phyloP scores from a whole-genome alignment of 2,113 vertebrate genomes.

The Paramormyrops kingsleyae region DNA sequence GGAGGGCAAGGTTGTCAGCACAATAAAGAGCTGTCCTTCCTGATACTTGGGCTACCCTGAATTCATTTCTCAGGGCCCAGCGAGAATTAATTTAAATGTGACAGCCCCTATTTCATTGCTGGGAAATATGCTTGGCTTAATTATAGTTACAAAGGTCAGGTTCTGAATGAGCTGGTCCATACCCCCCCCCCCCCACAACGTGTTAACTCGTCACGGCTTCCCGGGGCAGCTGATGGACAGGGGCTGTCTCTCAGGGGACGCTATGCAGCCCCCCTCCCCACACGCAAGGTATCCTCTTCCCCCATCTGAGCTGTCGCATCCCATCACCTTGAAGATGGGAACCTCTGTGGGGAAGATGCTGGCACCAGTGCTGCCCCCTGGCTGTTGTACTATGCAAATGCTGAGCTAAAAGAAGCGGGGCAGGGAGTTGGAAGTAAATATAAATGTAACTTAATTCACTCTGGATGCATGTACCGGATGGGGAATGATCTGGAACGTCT shows the following conservation, averaged over 20 bases:
- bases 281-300: background rate
- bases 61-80: slow-evolving; percentile 1
- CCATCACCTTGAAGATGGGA: background rate
- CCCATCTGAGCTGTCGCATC: background rate
- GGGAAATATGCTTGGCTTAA: slow-evolving; percentile 18
- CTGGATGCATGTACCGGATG: background rate
- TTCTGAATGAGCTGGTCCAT: background rate
- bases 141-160: slow-evolving; percentile 14
- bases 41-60: background rate
- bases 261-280: background rate
- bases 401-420: background rate
- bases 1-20: background rate
- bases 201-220: background rate
- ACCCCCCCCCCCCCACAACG: background rate
- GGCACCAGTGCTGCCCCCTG: background rate
- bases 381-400: background rate
- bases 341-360: background rate
- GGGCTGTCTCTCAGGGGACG: background rate
- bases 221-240: background rate
- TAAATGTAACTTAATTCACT: background rate
- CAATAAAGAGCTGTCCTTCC: slow-evolving; percentile 6
- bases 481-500: background rate
- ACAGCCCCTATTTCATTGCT: slow-evolving; percentile 16
- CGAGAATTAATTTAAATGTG: slow-evolving; percentile 15
- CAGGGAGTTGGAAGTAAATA: background rate